Conservation (phyloP, 2,797 vertebrate species). For the Dallia pectoralis region DNA sequence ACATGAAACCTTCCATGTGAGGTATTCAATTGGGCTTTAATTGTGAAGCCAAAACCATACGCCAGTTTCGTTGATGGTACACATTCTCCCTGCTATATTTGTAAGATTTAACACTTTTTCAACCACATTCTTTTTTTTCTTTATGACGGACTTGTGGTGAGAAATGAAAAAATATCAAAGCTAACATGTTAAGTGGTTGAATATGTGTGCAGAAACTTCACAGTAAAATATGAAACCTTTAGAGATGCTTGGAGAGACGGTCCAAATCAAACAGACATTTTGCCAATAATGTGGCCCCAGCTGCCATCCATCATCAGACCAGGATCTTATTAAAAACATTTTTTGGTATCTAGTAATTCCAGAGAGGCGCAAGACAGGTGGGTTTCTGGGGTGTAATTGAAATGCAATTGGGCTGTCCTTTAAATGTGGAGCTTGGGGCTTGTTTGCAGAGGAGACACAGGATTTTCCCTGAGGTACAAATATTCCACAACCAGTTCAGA, state of each 20-base stretch:
- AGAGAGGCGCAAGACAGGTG: constrained; percentile 40
- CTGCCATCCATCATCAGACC: constrained; percentile 53
- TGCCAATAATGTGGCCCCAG: constrained; percentile 55
- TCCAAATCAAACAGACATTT: constrained; percentile 67
- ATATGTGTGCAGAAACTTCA: constrained; percentile 35
- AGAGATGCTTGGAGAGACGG: constrained; percentile 49
- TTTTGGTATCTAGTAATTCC: constrained; percentile 48
- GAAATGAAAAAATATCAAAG: constrained; percentile 47
- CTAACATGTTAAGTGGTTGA: constrained; percentile 48
- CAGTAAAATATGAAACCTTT: constrained; percentile 51
- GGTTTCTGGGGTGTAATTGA: constrained; percentile 27
- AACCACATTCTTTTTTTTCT: constrained; percentile 39
- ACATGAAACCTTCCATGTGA: constrained; percentile 4
- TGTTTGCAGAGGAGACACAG: constrained; percentile 28
- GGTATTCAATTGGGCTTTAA: background rate
- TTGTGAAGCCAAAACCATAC: constrained; percentile 12
- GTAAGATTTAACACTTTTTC: constrained; percentile 34
- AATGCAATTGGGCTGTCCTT: constrained; percentile 26
- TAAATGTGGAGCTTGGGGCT: constrained; percentile 14
- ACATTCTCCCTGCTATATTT: constrained; percentile 36
- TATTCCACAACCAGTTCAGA: constrained; percentile 20
- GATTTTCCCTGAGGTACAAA: constrained; percentile 33
- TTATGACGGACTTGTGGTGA: constrained; percentile 16
- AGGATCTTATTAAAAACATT: constrained; percentile 52
- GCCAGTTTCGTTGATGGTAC: constrained; percentile 2